These are phyloP conservation scores for Crotalus viridis DNA, from an alignment of 2,113 vertebrate species.

Conservation along the genomic window DNA sequence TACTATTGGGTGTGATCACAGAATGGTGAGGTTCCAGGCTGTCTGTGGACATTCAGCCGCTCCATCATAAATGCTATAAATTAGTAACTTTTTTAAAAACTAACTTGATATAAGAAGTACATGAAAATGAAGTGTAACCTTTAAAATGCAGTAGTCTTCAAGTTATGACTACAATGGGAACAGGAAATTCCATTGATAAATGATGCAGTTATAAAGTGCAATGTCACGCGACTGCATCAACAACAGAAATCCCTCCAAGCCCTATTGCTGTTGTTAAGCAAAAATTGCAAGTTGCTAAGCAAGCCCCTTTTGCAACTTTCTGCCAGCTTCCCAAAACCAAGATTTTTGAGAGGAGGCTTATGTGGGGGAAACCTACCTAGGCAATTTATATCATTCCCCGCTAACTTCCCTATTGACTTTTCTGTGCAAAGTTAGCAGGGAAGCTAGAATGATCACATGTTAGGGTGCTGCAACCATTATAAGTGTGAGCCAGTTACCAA, in stretches of 20 bases:
- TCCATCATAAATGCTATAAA: neutral
- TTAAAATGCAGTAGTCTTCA: neutral
- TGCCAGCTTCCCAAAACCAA: neutral
- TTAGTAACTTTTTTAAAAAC: neutral
- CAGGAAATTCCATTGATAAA: neutral
- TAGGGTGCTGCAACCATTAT: no score
- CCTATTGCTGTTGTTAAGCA: neutral
- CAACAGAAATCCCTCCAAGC: neutral
- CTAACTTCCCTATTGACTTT: neutral
- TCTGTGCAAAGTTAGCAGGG: neutral
- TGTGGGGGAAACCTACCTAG: neutral
- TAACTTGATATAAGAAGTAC: neutral
- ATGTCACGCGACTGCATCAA: neutral
- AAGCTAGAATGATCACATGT: neutral
- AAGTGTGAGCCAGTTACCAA: neutral
- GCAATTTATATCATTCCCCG: neutral
- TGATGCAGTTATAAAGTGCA: neutral
- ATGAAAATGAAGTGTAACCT: neutral
- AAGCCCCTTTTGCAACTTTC: neutral
- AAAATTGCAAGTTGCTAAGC: neutral
- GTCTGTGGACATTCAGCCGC: neutral
- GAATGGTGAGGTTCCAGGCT: neutral
- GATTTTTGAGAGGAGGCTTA: no score
- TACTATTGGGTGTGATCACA: neutral
- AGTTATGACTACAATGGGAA: neutral